These are phyloP conservation scores for cattle (Bos taurus) DNA, from an alignment of 2,113 vertebrate species.

Conservation along the genomic window ARS-UCD2.0 NC_037357.1:103132501-103133000, in stretches of 20 bases:
- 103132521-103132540: neutral
- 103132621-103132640: neutral
- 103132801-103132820: neutral
- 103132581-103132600: neutral
- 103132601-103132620: neutral
- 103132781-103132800: neutral
- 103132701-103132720: neutral
- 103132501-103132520: neutral
- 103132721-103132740: neutral
- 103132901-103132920: neutral
- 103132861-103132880: neutral
- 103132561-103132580: neutral
- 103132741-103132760: neutral
- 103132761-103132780: neutral
- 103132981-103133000: neutral
- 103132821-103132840: neutral
- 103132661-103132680: no score
- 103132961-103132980: neutral
- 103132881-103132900: neutral
- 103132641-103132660: neutral
- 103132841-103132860: neutral
- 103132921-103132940: neutral
- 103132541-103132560: neutral
- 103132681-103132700: neutral
- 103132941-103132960: neutral